Evolutionary conservation across 2,888 invertebrate genomes (phyloP), one percentile per base, ranked within the genome.

Genomic region (Spatulosminthurus flaviceps): DNA sequence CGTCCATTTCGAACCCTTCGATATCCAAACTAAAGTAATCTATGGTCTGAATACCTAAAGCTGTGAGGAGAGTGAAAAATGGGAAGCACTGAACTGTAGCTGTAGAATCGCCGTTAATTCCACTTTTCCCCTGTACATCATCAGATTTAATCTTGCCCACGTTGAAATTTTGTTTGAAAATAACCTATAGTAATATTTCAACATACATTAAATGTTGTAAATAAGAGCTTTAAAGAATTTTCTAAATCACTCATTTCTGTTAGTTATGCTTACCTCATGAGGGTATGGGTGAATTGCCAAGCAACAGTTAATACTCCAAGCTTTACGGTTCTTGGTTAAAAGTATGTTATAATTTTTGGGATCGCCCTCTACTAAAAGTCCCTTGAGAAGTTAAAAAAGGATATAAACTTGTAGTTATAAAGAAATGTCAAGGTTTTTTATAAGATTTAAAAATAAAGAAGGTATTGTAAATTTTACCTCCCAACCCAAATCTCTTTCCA

Each of bases 1-100:
- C 87, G 9, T 86, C 84, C 19, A 88, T 77, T 81, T 88, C 88
- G 34, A 86, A 85, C 1, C 88, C 88, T 82, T 88, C 88, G 7
- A 88, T 87, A 80, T 88, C 88, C 61, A 88, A 84, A 77, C 87
- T 87, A 81, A 88, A 87, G 82, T 87, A 88, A 83, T 88, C 88
- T 1, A 88, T 85, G 0, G 83, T 85, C 2, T 7, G 34, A 34
- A 86, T 86, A 79, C 87, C 87, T n/a, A 88, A 83, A 1, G 88
- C 87, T 9, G 86, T 77, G 34, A 88, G 83, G 51, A 88, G 85
- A 11, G 88, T 86, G 79, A 86, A 87, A 19, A 88, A 71, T 0
- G 88, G 88, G 70, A 88, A 86, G 73, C 88, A 88, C 79, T 87
- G 88, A 11, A 88, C 86, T 7, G 41, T 60, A 1, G 61, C 51